These are phyloP conservation scores for Acrocephalus kingi DNA, from an alignment of 2,113 vertebrate species.

Conservation along the genomic window DNA sequence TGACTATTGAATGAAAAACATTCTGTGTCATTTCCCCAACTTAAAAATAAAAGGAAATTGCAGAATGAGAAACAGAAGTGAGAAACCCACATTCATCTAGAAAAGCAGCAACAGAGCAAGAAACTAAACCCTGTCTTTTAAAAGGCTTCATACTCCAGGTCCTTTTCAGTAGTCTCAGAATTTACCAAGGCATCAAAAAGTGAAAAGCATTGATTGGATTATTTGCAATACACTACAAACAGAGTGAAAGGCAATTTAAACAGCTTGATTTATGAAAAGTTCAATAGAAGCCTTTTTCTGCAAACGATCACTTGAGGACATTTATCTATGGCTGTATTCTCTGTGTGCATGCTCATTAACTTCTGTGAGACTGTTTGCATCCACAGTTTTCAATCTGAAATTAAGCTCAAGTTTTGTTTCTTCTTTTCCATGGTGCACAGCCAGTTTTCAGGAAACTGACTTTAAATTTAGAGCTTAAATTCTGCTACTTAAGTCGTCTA, in stretches of 20 bases:
- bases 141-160: not conserved
- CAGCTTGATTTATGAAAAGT: not conserved
- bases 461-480: not conserved
- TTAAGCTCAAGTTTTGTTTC: not conserved
- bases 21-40: not conserved
- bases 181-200: not conserved
- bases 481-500: not conserved
- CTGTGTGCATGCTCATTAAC: not conserved
- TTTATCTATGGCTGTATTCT: not conserved
- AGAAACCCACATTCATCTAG: not conserved
- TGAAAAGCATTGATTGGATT: not conserved
- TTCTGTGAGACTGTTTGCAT: not conserved
- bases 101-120: not conserved
- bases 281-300: not conserved
- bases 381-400: not conserved
- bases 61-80: not conserved
- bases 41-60: not conserved
- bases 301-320: not conserved
- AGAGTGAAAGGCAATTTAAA: not conserved
- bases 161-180: not conserved
- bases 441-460: not conserved
- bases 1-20: not conserved
- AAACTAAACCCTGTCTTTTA: not conserved
- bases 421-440: not conserved
- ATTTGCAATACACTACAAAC: not conserved